Evolutionary conservation across 2,888 invertebrate genomes (phyloP).

Genomic region (Isotomurus palustris): DNA sequence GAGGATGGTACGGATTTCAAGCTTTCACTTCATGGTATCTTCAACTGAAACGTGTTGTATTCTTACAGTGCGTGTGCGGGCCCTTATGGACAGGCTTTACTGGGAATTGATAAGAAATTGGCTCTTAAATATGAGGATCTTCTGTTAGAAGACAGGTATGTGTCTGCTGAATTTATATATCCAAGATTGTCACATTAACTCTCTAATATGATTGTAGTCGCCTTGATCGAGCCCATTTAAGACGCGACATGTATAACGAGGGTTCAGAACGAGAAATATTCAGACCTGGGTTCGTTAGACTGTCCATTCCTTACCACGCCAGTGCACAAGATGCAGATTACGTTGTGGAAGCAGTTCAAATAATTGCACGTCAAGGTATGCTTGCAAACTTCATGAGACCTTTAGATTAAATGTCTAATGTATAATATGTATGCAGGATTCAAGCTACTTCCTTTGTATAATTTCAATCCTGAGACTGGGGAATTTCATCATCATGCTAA

Average conservation of each 20-base stretch:
- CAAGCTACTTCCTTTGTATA: slow-evolving; percentile 81
- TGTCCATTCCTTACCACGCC: slow-evolving; percentile 82
- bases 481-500: slow-evolving; percentile 84
- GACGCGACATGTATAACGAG: slow-evolving; percentile 51
- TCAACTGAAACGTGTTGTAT: slow-evolving; percentile 22
- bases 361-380: slow-evolving; percentile 77
- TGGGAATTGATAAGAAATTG: slow-evolving; percentile 74
- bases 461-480: slow-evolving; percentile 79
- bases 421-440: too few relatives aligned
- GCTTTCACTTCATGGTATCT: not conserved
- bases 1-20: slow-evolving; percentile 54
- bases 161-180: not conserved
- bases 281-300: slow-evolving; percentile 77
- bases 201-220: slow-evolving; percentile 49
- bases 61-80: slow-evolving; percentile 74
- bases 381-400: not conserved
- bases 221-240: slow-evolving; percentile 55
- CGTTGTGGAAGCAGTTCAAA: slow-evolving; percentile 74
- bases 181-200: slow-evolving; percentile 5
- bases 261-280: slow-evolving; percentile 63
- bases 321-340: slow-evolving; percentile 73
- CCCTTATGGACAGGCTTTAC: slow-evolving; percentile 75
- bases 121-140: slow-evolving; percentile 70
- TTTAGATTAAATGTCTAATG: not conserved
- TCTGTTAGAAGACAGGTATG: slow-evolving; percentile 60